Evolutionary conservation across 2,797 vertebrate species (phyloP), one percentile per base, ranked within the genome.

Genomic region (Enteromius radiatus): DNA sequence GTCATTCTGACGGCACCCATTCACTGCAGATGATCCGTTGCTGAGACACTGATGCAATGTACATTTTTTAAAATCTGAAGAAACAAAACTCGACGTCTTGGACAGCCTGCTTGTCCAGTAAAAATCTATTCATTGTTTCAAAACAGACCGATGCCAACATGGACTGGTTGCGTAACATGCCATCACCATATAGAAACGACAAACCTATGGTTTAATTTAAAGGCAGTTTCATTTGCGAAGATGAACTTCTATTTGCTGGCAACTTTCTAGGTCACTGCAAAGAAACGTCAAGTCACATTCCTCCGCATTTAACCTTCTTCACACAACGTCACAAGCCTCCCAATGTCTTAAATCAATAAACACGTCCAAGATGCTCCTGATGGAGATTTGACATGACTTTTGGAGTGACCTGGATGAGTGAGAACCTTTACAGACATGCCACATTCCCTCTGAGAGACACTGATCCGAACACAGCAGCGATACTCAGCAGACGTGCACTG

Each of bases 351-450:
- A 70, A 59, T 80, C 36, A 0, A 80, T 74, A 47, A 74, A 73
- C 28, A 65, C 52, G 56, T 33, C 59, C 36, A 15, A 15, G 70
- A 74, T 74, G 31, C 14, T 81, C 28, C 43, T 81, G 69, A 64
- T 17, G 52, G 41, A 47, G 4, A 80, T 63, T 63, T 61, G 7
- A 80, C 78, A 59, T 45, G 78, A 76, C 74, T 76, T 61, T 28
- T 6, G 41, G 59, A 64, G 49, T 67, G 77, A 68, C 64, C 67
- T 80, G 78, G 23, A 80, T 80, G 67, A 70, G 36, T 80, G 64
- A 59, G 33, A 69, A 69, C 33, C 43, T 49, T 65, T 36, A 52
- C 23, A 78, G 26, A 43, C 74, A 19, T 3, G 36, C 31, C 49
- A 47, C 26, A 14, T 23, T 36, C 12, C 43, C 36, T 64, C 10